Evolutionary conservation across 2,888 invertebrate genomes (phyloP).

Genomic region (Lucinisca nassula): DNA sequence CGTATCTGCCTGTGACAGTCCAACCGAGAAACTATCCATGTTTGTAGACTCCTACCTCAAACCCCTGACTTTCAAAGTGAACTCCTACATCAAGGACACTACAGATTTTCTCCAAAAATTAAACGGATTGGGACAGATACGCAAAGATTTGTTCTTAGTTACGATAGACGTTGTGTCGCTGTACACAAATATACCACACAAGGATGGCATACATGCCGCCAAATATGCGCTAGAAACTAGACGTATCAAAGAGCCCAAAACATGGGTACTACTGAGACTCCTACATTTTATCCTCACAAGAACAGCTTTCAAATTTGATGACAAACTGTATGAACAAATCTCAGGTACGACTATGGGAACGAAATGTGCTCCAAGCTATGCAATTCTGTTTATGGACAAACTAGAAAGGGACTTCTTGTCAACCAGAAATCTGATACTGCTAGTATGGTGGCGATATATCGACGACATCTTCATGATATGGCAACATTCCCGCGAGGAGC

Average conservation of each 20-base stretch:
- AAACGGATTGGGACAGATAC: not conserved
- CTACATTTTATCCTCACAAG: slow-evolving; percentile 20
- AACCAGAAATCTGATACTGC: not conserved
- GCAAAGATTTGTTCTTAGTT: not conserved
- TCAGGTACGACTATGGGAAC: slow-evolving; percentile 37
- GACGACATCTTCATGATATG: not conserved
- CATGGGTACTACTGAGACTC: slow-evolving; percentile 5
- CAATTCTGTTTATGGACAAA: not conserved
- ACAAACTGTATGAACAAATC: slow-evolving; percentile 24
- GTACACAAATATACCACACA: not conserved
- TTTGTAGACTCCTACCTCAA: not conserved
- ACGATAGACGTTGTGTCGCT: not conserved
- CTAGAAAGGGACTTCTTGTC: not conserved
- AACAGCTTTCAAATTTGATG: too few relatives aligned
- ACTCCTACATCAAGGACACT: not conserved
- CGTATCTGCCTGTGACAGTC: slow-evolving; percentile 26
- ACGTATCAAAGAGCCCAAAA: not conserved
- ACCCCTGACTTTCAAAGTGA: not conserved
- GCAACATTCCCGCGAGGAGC: not conserved
- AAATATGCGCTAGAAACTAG: not conserved
- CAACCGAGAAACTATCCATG: not conserved
- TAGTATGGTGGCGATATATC: not conserved
- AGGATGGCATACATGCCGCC: not conserved
- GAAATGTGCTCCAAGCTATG: not conserved
- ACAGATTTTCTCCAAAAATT: not conserved